Evolutionary conservation across 2,797 vertebrate species (phyloP).

Genomic region (Xerus rutilus): DNA sequence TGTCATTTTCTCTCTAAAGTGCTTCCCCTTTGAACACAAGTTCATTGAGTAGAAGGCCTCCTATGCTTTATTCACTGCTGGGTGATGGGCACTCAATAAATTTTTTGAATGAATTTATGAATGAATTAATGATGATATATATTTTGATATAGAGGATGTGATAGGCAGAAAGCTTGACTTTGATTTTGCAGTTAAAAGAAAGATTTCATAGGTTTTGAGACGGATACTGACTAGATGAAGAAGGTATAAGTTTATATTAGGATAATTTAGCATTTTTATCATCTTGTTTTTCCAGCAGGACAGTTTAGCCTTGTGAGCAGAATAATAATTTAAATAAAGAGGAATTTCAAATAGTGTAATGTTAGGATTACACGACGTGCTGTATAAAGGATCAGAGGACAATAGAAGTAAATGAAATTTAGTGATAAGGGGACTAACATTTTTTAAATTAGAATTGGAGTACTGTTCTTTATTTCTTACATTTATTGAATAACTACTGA

Average conservation of each 20-base stretch:
- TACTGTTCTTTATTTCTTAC: background rate
- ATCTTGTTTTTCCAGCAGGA: background rate
- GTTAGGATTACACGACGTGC: background rate
- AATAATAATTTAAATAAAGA: conserved; percentile 20
- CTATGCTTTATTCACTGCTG: background rate
- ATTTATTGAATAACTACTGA: background rate
- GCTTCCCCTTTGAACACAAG: background rate
- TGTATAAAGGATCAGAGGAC: background rate
- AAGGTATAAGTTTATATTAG: background rate
- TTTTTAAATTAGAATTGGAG: background rate
- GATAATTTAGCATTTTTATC: background rate
- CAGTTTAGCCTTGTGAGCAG: background rate
- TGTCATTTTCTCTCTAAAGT: background rate
- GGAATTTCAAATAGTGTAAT: background rate
- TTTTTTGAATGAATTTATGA: background rate
- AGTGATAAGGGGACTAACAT: background rate
- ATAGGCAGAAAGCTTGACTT: background rate
- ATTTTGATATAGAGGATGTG: background rate
- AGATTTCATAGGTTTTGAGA: background rate
- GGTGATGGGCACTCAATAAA: background rate
- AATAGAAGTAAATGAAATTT: background rate
- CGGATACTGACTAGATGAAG: background rate
- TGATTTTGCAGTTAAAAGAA: conserved; percentile 17
- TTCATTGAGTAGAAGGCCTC: background rate
- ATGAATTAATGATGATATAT: background rate